These are phyloP conservation scores for Odontomyia ornata DNA, from an alignment of 2,888 invertebrate genomes.

Conservation along the genomic window DNA sequence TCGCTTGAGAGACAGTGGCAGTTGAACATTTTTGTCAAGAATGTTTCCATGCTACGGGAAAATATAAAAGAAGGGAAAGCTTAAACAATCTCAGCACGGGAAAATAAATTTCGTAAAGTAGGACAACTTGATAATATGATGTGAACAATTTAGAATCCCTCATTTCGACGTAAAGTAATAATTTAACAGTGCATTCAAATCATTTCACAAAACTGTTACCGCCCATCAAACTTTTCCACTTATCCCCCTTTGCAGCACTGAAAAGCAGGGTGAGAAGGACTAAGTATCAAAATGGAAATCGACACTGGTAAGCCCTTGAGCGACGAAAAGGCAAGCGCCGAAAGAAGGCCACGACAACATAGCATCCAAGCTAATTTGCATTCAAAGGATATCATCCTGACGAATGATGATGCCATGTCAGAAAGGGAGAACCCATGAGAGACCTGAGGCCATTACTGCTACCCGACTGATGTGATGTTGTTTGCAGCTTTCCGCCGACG, in stretches of 20 bases:
- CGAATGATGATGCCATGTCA: conserved; percentile 25
- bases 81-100: too few relatives aligned
- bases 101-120: too few relatives aligned
- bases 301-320: conserved; percentile 23
- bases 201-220: too few relatives aligned
- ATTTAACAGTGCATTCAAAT: too few relatives aligned
- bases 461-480: conserved; percentile 14
- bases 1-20: too few relatives aligned
- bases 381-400: conserved; percentile 36
- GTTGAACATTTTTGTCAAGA: too few relatives aligned
- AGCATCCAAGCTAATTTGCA: conserved; percentile 28
- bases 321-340: not conserved
- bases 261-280: not conserved
- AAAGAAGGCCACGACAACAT: not conserved
- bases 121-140: too few relatives aligned
- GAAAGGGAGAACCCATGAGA: conserved; percentile 1
- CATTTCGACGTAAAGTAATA: too few relatives aligned
- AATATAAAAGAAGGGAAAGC: too few relatives aligned
- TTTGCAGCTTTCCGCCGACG: not conserved
- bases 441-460: conserved; percentile 18
- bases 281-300: conserved; percentile 11
- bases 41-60: too few relatives aligned
- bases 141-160: too few relatives aligned
- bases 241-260: not conserved
- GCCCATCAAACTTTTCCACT: too few relatives aligned